Conservation (phyloP, 2,797 vertebrate genomes). For the Hyperoplus lanceolatus region DNA sequence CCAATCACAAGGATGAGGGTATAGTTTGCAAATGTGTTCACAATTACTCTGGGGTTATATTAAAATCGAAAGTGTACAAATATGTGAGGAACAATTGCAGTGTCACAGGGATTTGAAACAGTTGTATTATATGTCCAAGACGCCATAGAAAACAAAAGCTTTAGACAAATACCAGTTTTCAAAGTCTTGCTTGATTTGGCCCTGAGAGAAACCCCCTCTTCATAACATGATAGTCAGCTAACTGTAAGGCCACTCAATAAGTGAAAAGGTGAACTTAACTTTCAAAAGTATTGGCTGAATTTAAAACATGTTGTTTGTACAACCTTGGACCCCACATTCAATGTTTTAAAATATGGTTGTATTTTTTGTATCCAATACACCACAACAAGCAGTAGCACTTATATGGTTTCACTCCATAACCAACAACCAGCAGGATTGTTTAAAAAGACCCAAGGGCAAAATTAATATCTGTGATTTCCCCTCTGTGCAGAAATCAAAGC, state of each 20-base stretch:
- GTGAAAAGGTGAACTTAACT: background rate
- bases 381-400: conserved; percentile 3
- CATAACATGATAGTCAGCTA: background rate
- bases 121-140: background rate
- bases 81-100: background rate
- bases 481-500: conserved; percentile 14
- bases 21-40: background rate
- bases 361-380: background rate
- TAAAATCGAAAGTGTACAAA: background rate
- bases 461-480: conserved; percentile 2
- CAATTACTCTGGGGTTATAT: background rate
- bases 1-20: background rate
- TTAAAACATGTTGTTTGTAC: background rate
- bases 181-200: conserved; percentile 6
- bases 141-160: background rate
- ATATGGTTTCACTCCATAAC: background rate
- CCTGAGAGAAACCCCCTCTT: background rate
- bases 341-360: background rate
- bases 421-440: conserved; percentile 6
- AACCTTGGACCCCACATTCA: background rate
- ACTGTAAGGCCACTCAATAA: too few species aligned
- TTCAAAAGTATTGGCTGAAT: background rate
- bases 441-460: background rate
- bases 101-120: background rate
- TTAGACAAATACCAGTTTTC: background rate